Evolutionary conservation across 2,113 vertebrate species (phyloP).

Genomic region (Caloenas nicobarica): DNA sequence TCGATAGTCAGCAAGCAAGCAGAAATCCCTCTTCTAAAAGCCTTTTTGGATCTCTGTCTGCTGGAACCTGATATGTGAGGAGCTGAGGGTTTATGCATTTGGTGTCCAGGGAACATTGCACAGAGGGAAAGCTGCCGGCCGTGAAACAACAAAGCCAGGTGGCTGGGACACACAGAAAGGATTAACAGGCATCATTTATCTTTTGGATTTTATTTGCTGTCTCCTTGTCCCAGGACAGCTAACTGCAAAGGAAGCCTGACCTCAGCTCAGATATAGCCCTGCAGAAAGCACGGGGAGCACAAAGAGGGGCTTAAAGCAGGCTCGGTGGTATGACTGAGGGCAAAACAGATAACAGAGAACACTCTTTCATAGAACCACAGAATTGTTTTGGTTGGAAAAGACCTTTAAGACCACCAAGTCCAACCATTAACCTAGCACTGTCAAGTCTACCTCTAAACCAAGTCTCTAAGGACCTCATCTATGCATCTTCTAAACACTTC

Average conservation of each 20-base stretch:
- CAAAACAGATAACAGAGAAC: background rate
- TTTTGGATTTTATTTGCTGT: background rate
- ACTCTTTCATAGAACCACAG: too few relatives aligned
- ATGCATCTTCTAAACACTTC: too few relatives aligned
- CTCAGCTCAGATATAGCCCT: background rate
- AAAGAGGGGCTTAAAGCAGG: background rate
- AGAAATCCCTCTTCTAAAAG: conserved; percentile 19
- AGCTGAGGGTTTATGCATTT: background rate
- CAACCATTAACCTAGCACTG: too few relatives aligned
- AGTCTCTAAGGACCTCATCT: too few relatives aligned
- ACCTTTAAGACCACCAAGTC: too few relatives aligned
- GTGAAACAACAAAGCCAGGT: background rate
- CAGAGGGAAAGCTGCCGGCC: background rate
- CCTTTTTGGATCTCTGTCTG: background rate
- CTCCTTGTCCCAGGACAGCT: background rate
- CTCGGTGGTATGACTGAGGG: fast-evolving
- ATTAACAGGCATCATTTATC: background rate
- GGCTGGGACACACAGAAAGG: background rate
- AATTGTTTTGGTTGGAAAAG: too few relatives aligned
- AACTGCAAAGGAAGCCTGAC: background rate
- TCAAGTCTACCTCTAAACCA: too few relatives aligned
- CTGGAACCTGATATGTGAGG: background rate
- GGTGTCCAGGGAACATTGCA: background rate
- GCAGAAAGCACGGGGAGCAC: fast-evolving
- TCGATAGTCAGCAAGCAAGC: background rate